Percentiles rank a stretch among this genome's conserved stretches.
Conservation (phyloP, 2,888 invertebrate genomes). For the Ceriagrion tenellum region DNA sequence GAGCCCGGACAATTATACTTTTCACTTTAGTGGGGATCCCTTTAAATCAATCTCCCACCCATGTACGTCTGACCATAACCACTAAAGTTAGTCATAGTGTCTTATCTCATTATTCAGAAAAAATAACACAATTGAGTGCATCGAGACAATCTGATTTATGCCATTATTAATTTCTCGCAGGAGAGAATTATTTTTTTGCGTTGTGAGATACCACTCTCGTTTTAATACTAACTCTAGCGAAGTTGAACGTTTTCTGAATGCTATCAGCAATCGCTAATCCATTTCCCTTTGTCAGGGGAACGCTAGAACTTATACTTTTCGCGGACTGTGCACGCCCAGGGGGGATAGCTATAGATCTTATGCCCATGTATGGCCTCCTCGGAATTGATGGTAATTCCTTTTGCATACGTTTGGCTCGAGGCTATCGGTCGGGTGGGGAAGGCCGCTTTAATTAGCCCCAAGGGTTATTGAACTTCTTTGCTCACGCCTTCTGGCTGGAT, state of each 20-base stretch:
- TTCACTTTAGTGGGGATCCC: neutral
- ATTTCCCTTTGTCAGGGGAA: conserved; percentile 19
- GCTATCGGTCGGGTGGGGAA: conserved; percentile 4
- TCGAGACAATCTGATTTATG: neutral
- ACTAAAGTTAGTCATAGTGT: neutral
- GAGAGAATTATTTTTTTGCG: neutral
- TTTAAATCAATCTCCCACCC: neutral
- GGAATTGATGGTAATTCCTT: conserved; percentile 46
- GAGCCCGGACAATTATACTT: too few species aligned
- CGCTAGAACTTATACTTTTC: conserved; percentile 18
- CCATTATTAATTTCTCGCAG: neutral
- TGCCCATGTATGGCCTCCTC: conserved; percentile 24
- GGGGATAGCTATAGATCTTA: conserved; percentile 16
- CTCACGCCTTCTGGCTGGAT: conserved; percentile 63
- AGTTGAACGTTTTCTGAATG: neutral
- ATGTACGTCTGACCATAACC: neutral
- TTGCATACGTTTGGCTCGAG: conserved; percentile 6
- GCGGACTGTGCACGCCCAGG: neutral
- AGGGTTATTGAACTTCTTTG: conserved; percentile 65
- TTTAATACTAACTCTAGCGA: neutral
- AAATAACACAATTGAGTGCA: neutral
- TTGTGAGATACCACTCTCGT: neutral
- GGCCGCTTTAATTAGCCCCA: conserved; percentile 59
- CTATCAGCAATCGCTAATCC: conserved; percentile 38
- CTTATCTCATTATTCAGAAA: neutral